Percentiles rank a stretch among this genome's conserved stretches.
Evolutionary conservation across 1,140 invertebrate species (phyloP).

Genomic region (Scaptomyza graminum): DNA sequence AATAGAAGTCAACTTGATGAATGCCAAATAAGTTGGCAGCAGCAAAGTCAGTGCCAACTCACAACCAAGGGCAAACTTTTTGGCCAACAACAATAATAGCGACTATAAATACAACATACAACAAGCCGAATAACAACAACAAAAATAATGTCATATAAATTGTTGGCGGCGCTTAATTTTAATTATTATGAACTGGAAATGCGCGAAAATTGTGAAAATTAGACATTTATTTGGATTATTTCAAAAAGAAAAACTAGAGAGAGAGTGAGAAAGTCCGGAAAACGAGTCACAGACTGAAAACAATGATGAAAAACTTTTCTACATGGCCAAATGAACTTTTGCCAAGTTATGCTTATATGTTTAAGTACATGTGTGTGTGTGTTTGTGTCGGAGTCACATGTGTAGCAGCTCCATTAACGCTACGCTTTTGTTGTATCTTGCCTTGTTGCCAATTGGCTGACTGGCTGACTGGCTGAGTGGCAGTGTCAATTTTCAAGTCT

Average conservation of each 20-base stretch:
- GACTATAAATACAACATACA: slow-evolving; percentile 71
- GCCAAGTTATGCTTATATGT: slow-evolving; percentile 15
- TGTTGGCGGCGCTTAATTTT: slow-evolving; percentile 73
- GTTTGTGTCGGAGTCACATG: slow-evolving; percentile 46
- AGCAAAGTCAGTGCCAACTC: slow-evolving; percentile 59
- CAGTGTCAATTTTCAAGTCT: not conserved
- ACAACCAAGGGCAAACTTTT: slow-evolving; percentile 68
- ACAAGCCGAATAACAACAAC: slow-evolving; percentile 48
- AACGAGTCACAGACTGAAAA: slow-evolving; percentile 21
- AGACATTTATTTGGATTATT: slow-evolving; percentile 68
- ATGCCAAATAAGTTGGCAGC: slow-evolving; percentile 77
- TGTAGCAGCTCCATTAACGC: slow-evolving; percentile 16
- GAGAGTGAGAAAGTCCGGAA: slow-evolving; percentile 12
- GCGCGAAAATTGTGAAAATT: slow-evolving; percentile 66
- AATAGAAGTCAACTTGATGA: slow-evolving; percentile 59
- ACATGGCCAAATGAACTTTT: slow-evolving; percentile 64
- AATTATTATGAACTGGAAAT: slow-evolving; percentile 76
- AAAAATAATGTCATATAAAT: slow-evolving; percentile 50
- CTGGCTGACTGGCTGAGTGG: not conserved
- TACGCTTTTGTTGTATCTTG: slow-evolving; percentile 22
- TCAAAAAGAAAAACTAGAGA: not conserved
- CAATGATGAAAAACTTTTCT: slow-evolving; percentile 63
- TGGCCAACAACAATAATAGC: slow-evolving; percentile 47
- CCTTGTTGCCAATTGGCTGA: slow-evolving; percentile 10
- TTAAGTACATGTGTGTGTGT: not conserved